A percentile compares a stretch with the other conserved stretches of the same genome.
phyloP scores from a whole-genome alignment of 1,140 invertebrate genomes.

The Drosophila yakuba region DNA sequence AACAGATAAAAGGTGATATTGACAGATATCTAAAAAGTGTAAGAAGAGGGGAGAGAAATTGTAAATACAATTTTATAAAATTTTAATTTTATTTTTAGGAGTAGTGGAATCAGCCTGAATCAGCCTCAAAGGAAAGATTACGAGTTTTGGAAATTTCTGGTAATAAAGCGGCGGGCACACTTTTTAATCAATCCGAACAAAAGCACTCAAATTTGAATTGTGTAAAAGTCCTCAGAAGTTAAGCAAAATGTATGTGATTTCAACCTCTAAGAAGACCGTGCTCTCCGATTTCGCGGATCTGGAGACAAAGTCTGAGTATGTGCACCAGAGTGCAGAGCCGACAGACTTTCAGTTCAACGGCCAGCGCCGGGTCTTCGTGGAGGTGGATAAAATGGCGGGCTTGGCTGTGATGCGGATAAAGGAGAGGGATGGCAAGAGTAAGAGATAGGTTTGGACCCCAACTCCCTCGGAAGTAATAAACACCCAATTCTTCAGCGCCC shows the following conservation, averaged over 20 bases:
- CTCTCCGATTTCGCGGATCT: constrained; percentile 77
- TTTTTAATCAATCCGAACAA: not conserved
- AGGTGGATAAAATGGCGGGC: constrained; percentile 77
- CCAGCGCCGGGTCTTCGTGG: constrained; percentile 67
- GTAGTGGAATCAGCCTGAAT: not conserved
- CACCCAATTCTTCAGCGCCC: constrained; percentile 17
- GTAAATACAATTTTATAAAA: too few relatives aligned
- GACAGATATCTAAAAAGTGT: not conserved
- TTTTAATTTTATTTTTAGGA: not conserved
- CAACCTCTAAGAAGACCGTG: constrained; percentile 72
- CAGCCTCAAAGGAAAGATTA: not conserved
- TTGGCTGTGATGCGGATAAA: constrained; percentile 76
- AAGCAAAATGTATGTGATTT: constrained; percentile 71
- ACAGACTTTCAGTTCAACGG: constrained; percentile 80
- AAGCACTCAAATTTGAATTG: constrained; percentile 28
- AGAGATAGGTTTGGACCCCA: constrained; percentile 10
- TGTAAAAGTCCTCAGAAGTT: not conserved
- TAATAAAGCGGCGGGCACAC: constrained; percentile 13
- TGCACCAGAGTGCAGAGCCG: constrained; percentile 63
- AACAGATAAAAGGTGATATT: not conserved
- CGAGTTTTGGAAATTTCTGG: not conserved
- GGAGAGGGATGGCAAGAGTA: constrained; percentile 61
- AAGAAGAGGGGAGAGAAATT: not conserved
- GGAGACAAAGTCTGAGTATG: constrained; percentile 72
- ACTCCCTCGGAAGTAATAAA: not conserved